phyloP scores from a whole-genome alignment of 2,113 vertebrate species.

The Carassius auratus region DNA sequence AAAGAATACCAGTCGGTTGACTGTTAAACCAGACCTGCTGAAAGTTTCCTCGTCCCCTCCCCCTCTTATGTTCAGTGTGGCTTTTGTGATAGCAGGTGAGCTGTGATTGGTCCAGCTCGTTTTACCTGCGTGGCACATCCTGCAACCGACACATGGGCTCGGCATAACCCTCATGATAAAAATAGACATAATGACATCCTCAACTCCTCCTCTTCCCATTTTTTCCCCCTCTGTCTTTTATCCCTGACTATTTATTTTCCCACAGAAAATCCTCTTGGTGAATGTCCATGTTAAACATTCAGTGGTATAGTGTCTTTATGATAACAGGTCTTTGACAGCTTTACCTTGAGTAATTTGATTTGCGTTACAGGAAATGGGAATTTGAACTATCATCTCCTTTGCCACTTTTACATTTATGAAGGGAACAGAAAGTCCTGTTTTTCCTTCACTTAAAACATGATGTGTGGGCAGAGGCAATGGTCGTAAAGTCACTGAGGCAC shows the following conservation, averaged over 20 bases:
- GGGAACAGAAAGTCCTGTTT: constrained; percentile 34
- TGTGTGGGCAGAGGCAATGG: constrained; percentile 63
- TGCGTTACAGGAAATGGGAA: neutral
- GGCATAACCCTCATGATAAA: constrained; percentile 61
- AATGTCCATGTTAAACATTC: neutral
- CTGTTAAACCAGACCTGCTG: constrained; percentile 76
- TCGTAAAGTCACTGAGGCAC: constrained; percentile 57
- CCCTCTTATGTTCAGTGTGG: constrained; percentile 58
- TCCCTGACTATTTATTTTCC: constrained; percentile 22
- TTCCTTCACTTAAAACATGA: constrained; percentile 51
- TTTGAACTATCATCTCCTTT: neutral
- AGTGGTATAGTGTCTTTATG: neutral
- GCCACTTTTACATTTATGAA: neutral
- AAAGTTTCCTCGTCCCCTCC: constrained; percentile 75
- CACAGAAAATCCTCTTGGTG: constrained; percentile 9
- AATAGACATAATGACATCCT: constrained; percentile 52
- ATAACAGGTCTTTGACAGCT: neutral
- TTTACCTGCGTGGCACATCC: constrained; percentile 75
- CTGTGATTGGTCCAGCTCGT: constrained; percentile 68
- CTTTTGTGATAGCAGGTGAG: constrained; percentile 67
- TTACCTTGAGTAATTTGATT: neutral
- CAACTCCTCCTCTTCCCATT: constrained; percentile 36
- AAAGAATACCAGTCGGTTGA: constrained; percentile 76
- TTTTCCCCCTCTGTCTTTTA: neutral
- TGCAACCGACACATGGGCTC: constrained; percentile 74